Percentiles rank a stretch among this genome's conserved stretches.
These are phyloP conservation scores for Bombus cullumanus DNA, from an alignment of 1,140 invertebrate genomes.

Conservation along the genomic window DNA sequence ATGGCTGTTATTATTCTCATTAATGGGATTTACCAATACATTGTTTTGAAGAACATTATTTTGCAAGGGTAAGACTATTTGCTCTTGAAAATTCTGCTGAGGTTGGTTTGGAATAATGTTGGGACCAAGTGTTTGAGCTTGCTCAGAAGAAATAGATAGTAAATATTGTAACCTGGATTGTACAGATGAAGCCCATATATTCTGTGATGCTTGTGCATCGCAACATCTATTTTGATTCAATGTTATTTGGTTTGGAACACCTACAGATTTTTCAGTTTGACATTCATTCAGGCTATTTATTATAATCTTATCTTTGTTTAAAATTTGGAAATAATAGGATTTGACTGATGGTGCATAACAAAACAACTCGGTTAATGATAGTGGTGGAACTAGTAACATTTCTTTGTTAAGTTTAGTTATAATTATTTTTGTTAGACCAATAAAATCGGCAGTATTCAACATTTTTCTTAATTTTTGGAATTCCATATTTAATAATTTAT, in stretches of 20 bases:
- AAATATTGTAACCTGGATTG: not conserved
- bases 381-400: not conserved
- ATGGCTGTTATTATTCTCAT: not conserved
- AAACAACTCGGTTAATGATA: slow-evolving; percentile 2
- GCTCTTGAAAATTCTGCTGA: not conserved
- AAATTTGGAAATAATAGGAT: not conserved
- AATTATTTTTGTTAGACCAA: not conserved
- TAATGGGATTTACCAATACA: not conserved
- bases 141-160: not conserved
- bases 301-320: not conserved
- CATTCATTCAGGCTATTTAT: not conserved
- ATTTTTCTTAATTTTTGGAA: not conserved
- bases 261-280: not conserved
- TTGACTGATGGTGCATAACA: not conserved
- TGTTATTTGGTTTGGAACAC: not conserved
- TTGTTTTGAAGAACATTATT: not conserved
- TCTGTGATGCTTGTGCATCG: not conserved
- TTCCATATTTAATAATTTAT: not conserved
- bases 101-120: not conserved
- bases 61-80: not conserved
- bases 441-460: not conserved
- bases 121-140: not conserved
- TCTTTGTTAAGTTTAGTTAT: not conserved
- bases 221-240: not conserved
- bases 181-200: not conserved